These are phyloP conservation scores for Parapsyche elsis DNA, from an alignment of 1,140 invertebrate species.

Conservation along the genomic window DNA sequence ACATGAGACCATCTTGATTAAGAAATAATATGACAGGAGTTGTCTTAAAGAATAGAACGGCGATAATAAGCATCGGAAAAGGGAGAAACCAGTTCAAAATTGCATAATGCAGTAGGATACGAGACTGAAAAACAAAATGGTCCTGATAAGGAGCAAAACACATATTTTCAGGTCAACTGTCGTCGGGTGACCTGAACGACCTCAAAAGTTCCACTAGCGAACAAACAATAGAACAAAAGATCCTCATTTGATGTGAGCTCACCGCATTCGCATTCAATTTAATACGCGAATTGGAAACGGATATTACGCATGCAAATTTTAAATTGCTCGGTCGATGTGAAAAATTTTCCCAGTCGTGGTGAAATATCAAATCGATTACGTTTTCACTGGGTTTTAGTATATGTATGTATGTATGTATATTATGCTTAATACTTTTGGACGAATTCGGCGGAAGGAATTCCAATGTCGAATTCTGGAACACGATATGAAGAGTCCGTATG, in stretches of 20 bases:
- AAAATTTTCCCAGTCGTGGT: no score
- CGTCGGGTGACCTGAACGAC: neutral
- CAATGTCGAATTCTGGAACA: neutral
- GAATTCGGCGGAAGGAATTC: neutral
- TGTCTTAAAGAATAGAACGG: no score
- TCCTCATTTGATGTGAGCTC: neutral
- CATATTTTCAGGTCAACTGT: neutral
- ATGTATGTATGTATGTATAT: no score
- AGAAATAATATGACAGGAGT: no score
- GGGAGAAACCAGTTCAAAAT: no score
- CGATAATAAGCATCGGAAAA: no score
- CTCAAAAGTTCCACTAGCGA: neutral
- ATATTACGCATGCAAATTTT: no score
- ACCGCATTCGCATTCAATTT: neutral
- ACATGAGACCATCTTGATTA: no score
- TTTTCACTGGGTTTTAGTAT: no score
- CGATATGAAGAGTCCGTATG: neutral
- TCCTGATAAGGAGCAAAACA: neutral
- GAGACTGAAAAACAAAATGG: no score
- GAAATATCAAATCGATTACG: no score
- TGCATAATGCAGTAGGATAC: neutral
- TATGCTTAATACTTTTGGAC: neutral
- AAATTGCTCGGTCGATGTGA: no score
- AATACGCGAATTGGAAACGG: neutral
- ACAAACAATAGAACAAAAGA: conserved; percentile 5